Conservation (phyloP, 64 coral and sea anemone species). For the Hydrozoanthus tunicans region DNA sequence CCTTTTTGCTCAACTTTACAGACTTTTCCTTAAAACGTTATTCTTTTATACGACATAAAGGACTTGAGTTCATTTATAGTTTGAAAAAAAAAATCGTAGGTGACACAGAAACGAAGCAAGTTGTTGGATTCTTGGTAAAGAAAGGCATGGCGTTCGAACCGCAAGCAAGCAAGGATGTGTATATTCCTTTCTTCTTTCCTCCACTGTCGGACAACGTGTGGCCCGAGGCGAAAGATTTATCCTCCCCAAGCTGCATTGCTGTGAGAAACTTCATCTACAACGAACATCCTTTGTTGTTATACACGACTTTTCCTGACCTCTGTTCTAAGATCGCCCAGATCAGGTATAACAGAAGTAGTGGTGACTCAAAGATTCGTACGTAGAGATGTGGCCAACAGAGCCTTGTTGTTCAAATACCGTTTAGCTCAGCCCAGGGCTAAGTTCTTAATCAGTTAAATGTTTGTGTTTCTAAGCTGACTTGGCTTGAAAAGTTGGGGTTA, state of each 20-base stretch:
- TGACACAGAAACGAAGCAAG: not conserved
- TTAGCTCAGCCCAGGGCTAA: not conserved
- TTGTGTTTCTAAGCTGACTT: too few species aligned
- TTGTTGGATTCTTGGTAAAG: not conserved
- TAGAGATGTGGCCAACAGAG: not conserved
- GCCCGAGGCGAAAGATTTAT: not conserved
- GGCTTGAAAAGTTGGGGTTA: too few species aligned
- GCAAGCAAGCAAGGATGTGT: not conserved
- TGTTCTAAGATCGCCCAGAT: slow-evolving; percentile 25
- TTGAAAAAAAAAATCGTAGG: too few species aligned
- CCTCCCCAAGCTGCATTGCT: not conserved
- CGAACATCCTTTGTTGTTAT: slow-evolving; percentile 15
- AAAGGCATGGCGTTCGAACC: slow-evolving; percentile 5
- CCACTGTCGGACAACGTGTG: not conserved
- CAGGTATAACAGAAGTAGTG: slow-evolving; percentile 4
- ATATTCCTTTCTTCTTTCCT: slow-evolving; percentile 10
- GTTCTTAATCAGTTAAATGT: too few species aligned
- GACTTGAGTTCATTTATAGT: too few species aligned
- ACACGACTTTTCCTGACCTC: slow-evolving; percentile 11
- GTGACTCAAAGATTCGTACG: too few species aligned
- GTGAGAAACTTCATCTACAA: slow-evolving; percentile 25
- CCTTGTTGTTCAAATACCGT: not conserved
- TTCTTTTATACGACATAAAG: too few species aligned
- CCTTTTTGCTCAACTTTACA: too few species aligned
- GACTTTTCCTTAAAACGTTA: too few species aligned